A percentile compares a stretch with the other conserved stretches of the same genome.
Conservation (phyloP, 2,888 invertebrate genomes). For the Caenorhabditis sp. region DNA sequence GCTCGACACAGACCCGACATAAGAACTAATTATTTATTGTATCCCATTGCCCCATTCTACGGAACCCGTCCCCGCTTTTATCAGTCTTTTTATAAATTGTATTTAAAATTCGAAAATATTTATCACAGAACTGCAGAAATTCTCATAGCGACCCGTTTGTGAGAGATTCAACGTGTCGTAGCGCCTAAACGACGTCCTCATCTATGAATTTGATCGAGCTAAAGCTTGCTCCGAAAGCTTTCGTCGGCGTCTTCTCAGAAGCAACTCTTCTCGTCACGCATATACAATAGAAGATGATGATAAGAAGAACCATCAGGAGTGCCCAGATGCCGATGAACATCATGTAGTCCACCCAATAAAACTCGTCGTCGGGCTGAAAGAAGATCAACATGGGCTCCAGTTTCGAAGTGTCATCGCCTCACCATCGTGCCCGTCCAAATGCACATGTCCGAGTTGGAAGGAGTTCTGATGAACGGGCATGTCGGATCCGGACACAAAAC, state of each 20-base stretch:
- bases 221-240: slow-evolving; percentile 75
- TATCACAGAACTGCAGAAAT: slow-evolving; percentile 43
- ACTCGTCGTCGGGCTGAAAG: slow-evolving; percentile 54
- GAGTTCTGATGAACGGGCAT: slow-evolving; percentile 75
- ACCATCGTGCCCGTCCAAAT: slow-evolving; percentile 71
- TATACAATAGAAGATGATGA: slow-evolving; percentile 57
- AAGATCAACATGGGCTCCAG: too few species aligned
- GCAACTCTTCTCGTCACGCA: slow-evolving; percentile 63
- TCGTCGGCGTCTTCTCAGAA: slow-evolving; percentile 63
- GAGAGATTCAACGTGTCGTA: slow-evolving; percentile 37
- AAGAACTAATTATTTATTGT: slow-evolving; percentile 54
- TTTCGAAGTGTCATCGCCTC: background rate
- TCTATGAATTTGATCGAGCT: slow-evolving; percentile 77
- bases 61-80: slow-evolving; percentile 35
- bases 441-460: slow-evolving; percentile 72
- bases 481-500: slow-evolving; percentile 73
- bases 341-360: slow-evolving; percentile 51
- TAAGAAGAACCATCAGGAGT: slow-evolving; percentile 63
- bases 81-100: slow-evolving; percentile 27
- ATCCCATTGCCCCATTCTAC: slow-evolving; percentile 31
- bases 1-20: background rate
- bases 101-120: slow-evolving; percentile 15
- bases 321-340: slow-evolving; percentile 51
- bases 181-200: slow-evolving; percentile 68
- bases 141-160: slow-evolving; percentile 40